A percentile compares a stretch with the other conserved stretches of the same genome.
These are phyloP conservation scores for Gavialis gangeticus DNA, from an alignment of 2,113 vertebrate species.

Conservation along the genomic window DNA sequence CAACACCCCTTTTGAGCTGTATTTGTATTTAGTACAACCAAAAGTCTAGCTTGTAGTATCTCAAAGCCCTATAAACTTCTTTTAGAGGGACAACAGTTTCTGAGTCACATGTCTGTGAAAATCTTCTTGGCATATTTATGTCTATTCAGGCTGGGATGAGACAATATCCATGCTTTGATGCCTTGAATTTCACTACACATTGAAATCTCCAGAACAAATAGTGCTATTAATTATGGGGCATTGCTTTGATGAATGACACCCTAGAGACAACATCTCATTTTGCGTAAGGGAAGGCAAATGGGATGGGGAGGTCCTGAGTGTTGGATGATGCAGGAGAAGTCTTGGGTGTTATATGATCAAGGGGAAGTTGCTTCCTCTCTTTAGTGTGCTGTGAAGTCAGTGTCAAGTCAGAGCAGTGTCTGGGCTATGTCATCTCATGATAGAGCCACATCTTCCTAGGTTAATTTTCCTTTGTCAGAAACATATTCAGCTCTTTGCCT, in stretches of 20 bases:
- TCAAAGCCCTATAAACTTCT: neutral
- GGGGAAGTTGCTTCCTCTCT: conserved; percentile 64
- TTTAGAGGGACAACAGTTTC: neutral
- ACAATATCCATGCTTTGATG: conserved; percentile 43
- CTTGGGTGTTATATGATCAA: conserved; percentile 69
- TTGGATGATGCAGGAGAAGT: conserved; percentile 57
- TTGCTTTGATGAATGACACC: conserved; percentile 61
- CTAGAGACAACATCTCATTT: conserved; percentile 60
- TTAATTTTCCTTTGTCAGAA: conserved; percentile 20
- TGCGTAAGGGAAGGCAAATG: neutral
- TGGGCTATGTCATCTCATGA: conserved; percentile 65
- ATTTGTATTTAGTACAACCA: neutral
- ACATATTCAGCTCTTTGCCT: neutral
- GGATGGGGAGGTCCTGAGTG: conserved; percentile 15
- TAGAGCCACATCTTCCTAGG: neutral
- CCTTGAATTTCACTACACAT: conserved; percentile 52
- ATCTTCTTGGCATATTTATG: conserved; percentile 20
- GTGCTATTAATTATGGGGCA: conserved; percentile 36
- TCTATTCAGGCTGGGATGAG: conserved; percentile 29
- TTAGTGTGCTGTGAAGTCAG: conserved; percentile 58
- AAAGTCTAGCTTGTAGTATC: neutral
- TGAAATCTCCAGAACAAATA: conserved; percentile 54
- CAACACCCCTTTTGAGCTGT: neutral
- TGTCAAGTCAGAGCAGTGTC: conserved; percentile 60
- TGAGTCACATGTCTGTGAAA: neutral